Evolutionary conservation across 2,888 invertebrate genomes (phyloP), one percentile per base, ranked within the genome.

Genomic region (Habroteleia sp.): DNA sequence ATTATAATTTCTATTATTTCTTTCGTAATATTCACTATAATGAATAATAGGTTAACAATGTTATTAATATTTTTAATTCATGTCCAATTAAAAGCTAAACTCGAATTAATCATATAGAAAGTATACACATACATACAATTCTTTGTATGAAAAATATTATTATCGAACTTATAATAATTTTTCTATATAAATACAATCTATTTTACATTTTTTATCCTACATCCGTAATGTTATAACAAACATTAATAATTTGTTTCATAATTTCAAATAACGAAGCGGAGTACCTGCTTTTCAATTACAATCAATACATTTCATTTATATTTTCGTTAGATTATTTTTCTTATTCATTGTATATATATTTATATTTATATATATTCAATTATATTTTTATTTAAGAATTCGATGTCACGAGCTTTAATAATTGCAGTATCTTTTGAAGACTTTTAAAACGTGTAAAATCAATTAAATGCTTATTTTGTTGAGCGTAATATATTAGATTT

Each of bases 71-170:
- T n/a, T n/a, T n/a, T n/a, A n/a, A n/a, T n/a, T n/a, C n/a, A n/a
- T n/a, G n/a, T n/a, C n/a, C n/a, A 29, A 46, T 35, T 27, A 60
- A 37, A n/a, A 39, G 20, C 31, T 29, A 48, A 39, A 8, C 17
- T 23, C 13, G 17, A 50, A 14, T 17, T 11, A 44, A 62, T 60
- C n/a, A n/a, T 11, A 35, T 27, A 23, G 10, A 37, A 37, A 44
- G 39, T 62, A 48, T 25, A 41, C 48, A 29, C 31, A 31, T 62
- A 48, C 62, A 62, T 62, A 62, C 62, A 48, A 62, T 44, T 35
- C 11, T 62, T 48, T 62, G 62, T 62, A 62, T 62, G 62, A 62
- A 62, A 62, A 62, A 48, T 62, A 62, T 62, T 23, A 41, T 62
- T 62, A 62, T 62, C 48, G 48, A 31, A 62, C 62, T 62, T 62